These are phyloP conservation scores for Brachypodius melanocephalos DNA, from an alignment of 2,113 vertebrate genomes.

Conservation along the genomic window DNA sequence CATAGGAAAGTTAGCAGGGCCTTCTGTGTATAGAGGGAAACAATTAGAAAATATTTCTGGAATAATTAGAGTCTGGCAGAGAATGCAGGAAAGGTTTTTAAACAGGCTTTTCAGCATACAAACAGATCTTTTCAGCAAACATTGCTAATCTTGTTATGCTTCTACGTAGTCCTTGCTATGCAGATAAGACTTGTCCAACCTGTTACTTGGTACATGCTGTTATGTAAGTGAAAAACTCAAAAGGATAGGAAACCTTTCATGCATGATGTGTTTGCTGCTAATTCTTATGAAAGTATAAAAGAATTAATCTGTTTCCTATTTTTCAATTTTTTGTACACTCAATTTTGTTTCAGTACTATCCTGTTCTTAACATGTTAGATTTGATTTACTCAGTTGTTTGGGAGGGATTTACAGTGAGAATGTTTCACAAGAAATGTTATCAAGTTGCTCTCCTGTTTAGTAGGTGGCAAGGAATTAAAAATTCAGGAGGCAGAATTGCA, in stretches of 20 bases:
- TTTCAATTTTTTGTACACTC: background rate
- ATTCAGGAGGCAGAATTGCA: background rate
- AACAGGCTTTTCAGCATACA: background rate
- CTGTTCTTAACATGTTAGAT: background rate
- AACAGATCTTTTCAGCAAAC: constrained; percentile 25
- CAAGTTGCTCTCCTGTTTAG: background rate
- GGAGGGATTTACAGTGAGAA: background rate
- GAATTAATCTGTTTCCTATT: background rate
- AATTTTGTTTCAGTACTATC: background rate
- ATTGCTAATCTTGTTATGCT: constrained; percentile 10
- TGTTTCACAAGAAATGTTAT: background rate
- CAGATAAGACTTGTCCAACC: constrained; percentile 32
- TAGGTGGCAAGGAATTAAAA: background rate
- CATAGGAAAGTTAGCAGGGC: background rate
- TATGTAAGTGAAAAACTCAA: background rate
- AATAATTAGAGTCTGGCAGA: background rate
- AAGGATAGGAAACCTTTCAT: background rate
- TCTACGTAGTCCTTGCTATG: constrained; percentile 20
- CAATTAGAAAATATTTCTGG: background rate
- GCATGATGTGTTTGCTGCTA: background rate
- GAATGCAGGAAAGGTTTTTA: background rate
- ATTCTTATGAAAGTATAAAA: background rate
- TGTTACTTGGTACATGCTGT: background rate
- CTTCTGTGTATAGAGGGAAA: background rate
- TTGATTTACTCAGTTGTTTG: background rate